Evolutionary conservation across 2,113 vertebrate species (phyloP).

Genomic region (Trochalopteron elliotii): DNA sequence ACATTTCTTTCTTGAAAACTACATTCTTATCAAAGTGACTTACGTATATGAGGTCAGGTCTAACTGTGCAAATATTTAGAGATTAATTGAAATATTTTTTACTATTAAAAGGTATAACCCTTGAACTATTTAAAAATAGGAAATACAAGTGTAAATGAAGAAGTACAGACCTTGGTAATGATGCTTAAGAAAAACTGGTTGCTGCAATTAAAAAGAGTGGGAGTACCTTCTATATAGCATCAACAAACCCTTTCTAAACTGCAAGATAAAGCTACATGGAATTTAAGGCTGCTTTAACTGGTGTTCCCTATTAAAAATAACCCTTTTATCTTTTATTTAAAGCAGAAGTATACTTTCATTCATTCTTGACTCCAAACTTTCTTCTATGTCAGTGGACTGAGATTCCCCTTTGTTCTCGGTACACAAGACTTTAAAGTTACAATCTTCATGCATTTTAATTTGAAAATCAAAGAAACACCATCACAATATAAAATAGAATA

Average conservation of each 20-base stretch:
- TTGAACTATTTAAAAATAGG: neutral
- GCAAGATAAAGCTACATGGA: neutral
- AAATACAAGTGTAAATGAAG: neutral
- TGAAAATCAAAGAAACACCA: neutral
- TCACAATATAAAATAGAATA: neutral
- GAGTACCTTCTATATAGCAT: neutral
- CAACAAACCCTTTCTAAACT: neutral
- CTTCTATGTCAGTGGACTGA: neutral
- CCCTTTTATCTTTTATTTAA: neutral
- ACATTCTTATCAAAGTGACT: neutral
- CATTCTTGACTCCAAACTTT: neutral
- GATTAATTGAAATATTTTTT: neutral
- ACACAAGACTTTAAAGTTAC: neutral
- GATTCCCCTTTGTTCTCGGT: neutral
- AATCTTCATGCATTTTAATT: neutral
- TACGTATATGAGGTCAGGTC: neutral
- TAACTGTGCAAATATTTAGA: neutral
- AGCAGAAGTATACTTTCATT: neutral
- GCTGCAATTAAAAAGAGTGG: neutral
- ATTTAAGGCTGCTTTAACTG: neutral
- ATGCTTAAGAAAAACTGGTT: neutral
- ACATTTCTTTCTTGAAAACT: neutral
- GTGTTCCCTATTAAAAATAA: neutral
- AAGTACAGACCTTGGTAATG: neutral
- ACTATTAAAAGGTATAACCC: neutral